phyloP scores from a whole-genome alignment of 2,888 invertebrate species.

The Protophormia terraenovae region DNA sequence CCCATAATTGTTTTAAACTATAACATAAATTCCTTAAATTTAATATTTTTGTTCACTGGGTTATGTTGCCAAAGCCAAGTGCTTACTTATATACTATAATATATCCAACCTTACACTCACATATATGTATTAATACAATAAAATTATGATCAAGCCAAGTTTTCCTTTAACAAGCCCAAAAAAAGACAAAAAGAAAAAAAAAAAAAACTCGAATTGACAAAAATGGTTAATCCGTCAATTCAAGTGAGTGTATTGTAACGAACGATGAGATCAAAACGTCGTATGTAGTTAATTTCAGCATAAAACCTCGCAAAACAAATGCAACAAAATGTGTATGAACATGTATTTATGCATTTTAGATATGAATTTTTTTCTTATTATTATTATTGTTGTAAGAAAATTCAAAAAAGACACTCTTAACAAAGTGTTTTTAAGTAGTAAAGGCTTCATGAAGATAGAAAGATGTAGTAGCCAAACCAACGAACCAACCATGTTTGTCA shows the following conservation, averaged over 20 bases:
- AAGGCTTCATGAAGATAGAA: neutral
- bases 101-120: neutral
- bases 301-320: neutral
- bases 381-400: neutral
- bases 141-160: constrained; percentile 48
- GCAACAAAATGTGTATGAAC: neutral
- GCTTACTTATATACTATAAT: neutral
- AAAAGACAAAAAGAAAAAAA: neutral
- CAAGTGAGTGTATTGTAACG: constrained; percentile 54
- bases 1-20: no score
- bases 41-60: no score
- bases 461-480: neutral
- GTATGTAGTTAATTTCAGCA: neutral
- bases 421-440: constrained; percentile 10
- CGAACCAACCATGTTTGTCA: constrained; percentile 54
- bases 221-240: constrained; percentile 66
- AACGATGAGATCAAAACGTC: constrained; percentile 7
- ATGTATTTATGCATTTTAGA: constrained; percentile 24
- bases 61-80: neutral
- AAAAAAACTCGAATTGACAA: constrained; percentile 38
- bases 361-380: constrained; percentile 5
- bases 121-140: constrained; percentile 5
- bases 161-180: constrained; percentile 49
- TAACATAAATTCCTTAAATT: no score
- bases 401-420: neutral